Percentiles rank a stretch among this genome's conserved stretches.
These are phyloP conservation scores for Streptopelia turtur DNA, from an alignment of 2,797 vertebrate genomes.

Conservation along the genomic window DNA sequence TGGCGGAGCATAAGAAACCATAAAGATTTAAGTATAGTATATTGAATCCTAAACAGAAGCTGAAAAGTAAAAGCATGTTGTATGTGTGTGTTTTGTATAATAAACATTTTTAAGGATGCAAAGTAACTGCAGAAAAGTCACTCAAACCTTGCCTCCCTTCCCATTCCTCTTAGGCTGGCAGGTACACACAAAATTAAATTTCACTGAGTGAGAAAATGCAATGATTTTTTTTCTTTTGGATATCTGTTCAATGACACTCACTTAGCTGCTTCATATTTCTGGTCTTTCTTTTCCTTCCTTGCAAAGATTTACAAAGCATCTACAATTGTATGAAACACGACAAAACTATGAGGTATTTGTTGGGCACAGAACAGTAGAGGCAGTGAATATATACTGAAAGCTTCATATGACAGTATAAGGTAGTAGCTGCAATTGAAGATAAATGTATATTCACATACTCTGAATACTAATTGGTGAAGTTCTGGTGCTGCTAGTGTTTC, in stretches of 20 bases:
- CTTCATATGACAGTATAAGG: background rate
- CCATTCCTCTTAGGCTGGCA: background rate
- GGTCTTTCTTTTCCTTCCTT: slow-evolving; percentile 29
- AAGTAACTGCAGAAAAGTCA: background rate
- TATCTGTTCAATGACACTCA: background rate
- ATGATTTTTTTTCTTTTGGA: background rate
- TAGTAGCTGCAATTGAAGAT: slow-evolving; percentile 5
- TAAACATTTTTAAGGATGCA: background rate
- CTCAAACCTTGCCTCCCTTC: background rate
- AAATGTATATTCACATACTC: background rate
- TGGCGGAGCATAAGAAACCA: background rate
- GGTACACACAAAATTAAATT: background rate
- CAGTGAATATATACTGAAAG: background rate
- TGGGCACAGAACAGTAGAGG: background rate
- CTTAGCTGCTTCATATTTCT: slow-evolving; percentile 45
- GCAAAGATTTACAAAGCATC: slow-evolving; percentile 59
- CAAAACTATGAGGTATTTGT: background rate
- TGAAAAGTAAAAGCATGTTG: background rate
- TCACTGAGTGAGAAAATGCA: background rate
- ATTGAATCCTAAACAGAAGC: background rate
- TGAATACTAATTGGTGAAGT: background rate
- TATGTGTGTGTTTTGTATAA: slow-evolving; percentile 1
- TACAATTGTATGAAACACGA: slow-evolving; percentile 27
- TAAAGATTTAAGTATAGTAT: background rate
- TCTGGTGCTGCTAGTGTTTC: background rate